These are phyloP conservation scores for Anguilla japonica DNA, from an alignment of 2,113 vertebrate species.

Conservation along the genomic window DNA sequence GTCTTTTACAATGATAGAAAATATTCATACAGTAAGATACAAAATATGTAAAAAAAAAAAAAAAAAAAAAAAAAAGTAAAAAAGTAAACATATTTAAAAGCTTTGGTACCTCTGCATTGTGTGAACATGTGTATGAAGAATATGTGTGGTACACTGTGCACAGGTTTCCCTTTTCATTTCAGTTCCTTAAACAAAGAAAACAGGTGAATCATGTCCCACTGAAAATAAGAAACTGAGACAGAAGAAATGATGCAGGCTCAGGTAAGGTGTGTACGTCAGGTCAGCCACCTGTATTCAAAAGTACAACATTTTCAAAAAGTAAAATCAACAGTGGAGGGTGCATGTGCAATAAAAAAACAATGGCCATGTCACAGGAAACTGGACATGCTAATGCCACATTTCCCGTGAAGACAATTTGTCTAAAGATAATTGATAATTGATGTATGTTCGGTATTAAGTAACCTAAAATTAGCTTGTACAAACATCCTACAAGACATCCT, in stretches of 20 bases:
- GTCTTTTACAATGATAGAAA: constrained; percentile 60
- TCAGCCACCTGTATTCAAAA: neutral
- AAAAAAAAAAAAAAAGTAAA: constrained; percentile 75
- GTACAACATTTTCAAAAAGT: neutral
- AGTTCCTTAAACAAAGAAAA: constrained; percentile 36
- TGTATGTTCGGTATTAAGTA: neutral
- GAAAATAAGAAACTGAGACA: neutral
- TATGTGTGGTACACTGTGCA: constrained; percentile 28
- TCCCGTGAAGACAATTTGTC: neutral
- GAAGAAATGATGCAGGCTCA: constrained; percentile 3
- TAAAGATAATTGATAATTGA: neutral
- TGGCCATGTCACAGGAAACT: neutral
- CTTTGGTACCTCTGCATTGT: constrained; percentile 76
- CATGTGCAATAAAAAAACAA: neutral
- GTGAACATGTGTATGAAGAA: constrained; percentile 47
- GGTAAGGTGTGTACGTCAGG: neutral
- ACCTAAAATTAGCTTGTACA: neutral
- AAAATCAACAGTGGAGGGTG: neutral
- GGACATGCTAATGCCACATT: neutral
- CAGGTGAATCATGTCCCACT: neutral
- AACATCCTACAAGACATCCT: neutral
- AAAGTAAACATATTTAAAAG: constrained; percentile 69
- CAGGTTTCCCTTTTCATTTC: constrained; percentile 33
- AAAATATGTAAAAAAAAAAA: constrained; percentile 63
- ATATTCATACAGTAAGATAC: constrained; percentile 57